phyloP scores from a whole-genome alignment of 2,888 invertebrate species.

The Adela reaumurella region DNA sequence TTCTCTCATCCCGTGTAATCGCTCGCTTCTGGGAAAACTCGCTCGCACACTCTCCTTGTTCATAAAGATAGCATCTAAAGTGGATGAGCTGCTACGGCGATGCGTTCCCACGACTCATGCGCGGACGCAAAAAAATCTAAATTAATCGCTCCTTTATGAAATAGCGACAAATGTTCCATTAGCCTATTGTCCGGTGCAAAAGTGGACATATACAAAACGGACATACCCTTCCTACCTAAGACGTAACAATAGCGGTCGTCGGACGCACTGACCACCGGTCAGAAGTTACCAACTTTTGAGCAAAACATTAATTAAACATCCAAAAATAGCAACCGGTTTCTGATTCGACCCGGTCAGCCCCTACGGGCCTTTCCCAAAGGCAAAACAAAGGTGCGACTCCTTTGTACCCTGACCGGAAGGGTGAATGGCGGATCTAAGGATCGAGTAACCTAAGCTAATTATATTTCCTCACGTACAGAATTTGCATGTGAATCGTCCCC shows the following conservation, averaged over 20 bases:
- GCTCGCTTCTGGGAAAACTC: not conserved
- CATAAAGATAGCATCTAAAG: not conserved
- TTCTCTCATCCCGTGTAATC: not conserved
- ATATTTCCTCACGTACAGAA: slow-evolving; percentile 53
- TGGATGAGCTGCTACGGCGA: slow-evolving; percentile 6
- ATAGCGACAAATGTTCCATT: not conserved
- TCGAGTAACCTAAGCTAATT: slow-evolving; percentile 38
- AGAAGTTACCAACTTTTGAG: slow-evolving; percentile 25
- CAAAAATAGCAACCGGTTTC: not conserved
- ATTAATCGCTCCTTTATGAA: slow-evolving; percentile 13
- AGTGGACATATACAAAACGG: not conserved
- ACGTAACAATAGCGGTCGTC: no score
- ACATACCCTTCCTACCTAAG: no score
- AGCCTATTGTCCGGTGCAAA: not conserved
- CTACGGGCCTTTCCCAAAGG: not conserved
- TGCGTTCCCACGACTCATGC: slow-evolving; percentile 37
- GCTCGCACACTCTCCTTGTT: not conserved
- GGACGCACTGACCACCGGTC: slow-evolving; percentile 33
- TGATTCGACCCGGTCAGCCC: not conserved
- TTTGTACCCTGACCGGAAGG: not conserved
- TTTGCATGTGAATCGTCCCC: slow-evolving; percentile 44
- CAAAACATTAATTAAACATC: slow-evolving; percentile 47
- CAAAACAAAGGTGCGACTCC: not conserved
- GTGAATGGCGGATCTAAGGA: not conserved
- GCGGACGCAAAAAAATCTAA: slow-evolving; percentile 36